These are phyloP conservation scores for Amphiura filiformis DNA, from an alignment of 35 echinoderm and acorn worm species.

Conservation along the genomic window DNA sequence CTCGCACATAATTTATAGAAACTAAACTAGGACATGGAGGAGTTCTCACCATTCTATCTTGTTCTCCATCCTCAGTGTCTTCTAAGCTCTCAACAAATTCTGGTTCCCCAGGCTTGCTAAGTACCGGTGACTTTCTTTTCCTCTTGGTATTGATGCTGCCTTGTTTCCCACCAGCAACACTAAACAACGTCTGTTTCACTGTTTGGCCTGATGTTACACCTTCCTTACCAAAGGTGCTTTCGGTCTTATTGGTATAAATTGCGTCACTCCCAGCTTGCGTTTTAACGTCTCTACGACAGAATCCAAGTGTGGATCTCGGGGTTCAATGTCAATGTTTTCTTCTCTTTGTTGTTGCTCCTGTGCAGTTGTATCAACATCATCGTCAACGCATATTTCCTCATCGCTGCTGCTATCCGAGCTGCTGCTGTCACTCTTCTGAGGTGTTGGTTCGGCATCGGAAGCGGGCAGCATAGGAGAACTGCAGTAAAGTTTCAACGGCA, in stretches of 20 bases:
- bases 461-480: not conserved
- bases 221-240: not conserved
- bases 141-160: not conserved
- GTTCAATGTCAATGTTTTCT: not conserved
- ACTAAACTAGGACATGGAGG: too few species aligned
- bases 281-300: not conserved
- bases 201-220: not conserved
- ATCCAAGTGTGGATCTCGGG: not conserved
- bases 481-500: not conserved
- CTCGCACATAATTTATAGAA: too few species aligned
- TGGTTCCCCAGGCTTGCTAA: not conserved
- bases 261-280: not conserved
- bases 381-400: not conserved
- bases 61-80: not conserved
- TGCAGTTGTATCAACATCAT: not conserved
- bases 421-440: too few species aligned
- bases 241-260: not conserved
- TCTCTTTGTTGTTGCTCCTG: not conserved
- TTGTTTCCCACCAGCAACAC: too few species aligned
- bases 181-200: too few species aligned
- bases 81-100: not conserved
- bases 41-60: not conserved
- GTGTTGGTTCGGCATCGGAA: not conserved
- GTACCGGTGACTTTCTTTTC: conserved; percentile 14
- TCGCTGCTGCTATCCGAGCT: too few species aligned